Percentiles rank a stretch among this genome's conserved stretches.
phyloP scores from a whole-genome alignment of 2,113 vertebrate genomes.

The Xiphias gladius region DNA sequence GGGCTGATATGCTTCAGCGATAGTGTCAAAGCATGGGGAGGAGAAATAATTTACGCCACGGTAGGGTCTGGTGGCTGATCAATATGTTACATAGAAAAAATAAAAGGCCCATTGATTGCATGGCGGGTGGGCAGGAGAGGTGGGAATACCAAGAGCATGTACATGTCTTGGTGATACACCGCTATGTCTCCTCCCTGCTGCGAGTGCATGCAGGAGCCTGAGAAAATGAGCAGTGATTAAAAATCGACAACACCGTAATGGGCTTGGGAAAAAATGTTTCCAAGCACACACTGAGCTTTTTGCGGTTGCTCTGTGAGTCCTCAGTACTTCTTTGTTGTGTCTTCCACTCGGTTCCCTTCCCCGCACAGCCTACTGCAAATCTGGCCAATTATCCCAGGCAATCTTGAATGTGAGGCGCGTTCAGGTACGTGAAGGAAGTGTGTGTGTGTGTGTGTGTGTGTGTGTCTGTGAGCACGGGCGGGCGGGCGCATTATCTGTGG shows the following conservation, averaged over 20 bases:
- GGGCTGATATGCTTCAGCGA: constrained; percentile 18
- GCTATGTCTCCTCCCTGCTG: constrained; percentile 37
- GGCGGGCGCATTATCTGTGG: neutral
- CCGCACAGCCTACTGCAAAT: constrained; percentile 28
- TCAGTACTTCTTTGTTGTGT: constrained; percentile 21
- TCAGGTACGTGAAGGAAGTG: neutral
- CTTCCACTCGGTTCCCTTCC: neutral
- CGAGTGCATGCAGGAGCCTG: constrained; percentile 25
- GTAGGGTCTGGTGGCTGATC: constrained; percentile 43
- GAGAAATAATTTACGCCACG: constrained; percentile 56
- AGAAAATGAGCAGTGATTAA: constrained; percentile 70
- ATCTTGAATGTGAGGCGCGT: constrained; percentile 28
- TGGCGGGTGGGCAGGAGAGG: constrained; percentile 35
- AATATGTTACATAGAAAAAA: constrained; percentile 45
- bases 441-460: neutral
- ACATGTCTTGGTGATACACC: constrained; percentile 21
- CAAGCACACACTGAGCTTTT: constrained; percentile 38
- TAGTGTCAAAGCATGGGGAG: constrained; percentile 17
- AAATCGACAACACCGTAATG: constrained; percentile 58
- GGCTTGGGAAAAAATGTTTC: constrained; percentile 45
- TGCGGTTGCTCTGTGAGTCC: constrained; percentile 10
- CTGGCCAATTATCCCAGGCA: constrained; percentile 39
- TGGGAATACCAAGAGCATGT: constrained; percentile 33
- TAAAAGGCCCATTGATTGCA: constrained; percentile 50
- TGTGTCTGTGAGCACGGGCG: neutral